Base-by-base conservation (phyloP, 2,113 vertebrate genomes). In the Chaetops frenatus region DNA sequence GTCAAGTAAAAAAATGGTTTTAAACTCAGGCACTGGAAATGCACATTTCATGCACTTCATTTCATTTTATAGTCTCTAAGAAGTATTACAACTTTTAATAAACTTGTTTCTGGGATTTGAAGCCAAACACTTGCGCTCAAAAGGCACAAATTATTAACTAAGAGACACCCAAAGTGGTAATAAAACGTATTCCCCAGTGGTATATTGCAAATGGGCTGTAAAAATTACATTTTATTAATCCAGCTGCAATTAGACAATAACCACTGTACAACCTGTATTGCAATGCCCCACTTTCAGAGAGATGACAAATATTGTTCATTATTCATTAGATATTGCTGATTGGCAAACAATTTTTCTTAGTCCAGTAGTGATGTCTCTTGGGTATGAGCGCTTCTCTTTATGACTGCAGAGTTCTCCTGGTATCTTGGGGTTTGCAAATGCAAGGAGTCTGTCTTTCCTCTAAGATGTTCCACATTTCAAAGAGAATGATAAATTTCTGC, bases 31-130 rank as follows among this genome's bases (percentile, higher is more conserved):
- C 81, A 91, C 95, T 65, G 35, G 93, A 98, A 98, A 98, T 6
- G 90, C 90, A 97, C 84, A 97, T 97, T 98, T 92, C 83, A 88
- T 95, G 90, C 97, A 98, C 97, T 97, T 97, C 97, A 97, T 97
- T 98, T 98, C 95, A 95, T 97, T 98, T 98, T 97, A 98, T 95
- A 85, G 97, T 97, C 96, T 96, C 92, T 72, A 97, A 96, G 92
- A 98, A 97, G 97, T 97, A 98, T 96, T 97, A 98, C 85, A 97
- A 93, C 97, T 98, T 98, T 98, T 98, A 98, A 98, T 97, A 98
- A 98, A 98, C 94, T 98, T 98, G 94, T 98, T 95, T 97, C 95
- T 96, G 94, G 92, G 96, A 97, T 95, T 97, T 97, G 88, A 97
- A 97, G 96, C 93, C 95, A 98, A 98, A 98, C 74, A 94, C 94